phyloP scores from a whole-genome alignment of 2,888 invertebrate genomes.

The Yponomeuta evonymella region DNA sequence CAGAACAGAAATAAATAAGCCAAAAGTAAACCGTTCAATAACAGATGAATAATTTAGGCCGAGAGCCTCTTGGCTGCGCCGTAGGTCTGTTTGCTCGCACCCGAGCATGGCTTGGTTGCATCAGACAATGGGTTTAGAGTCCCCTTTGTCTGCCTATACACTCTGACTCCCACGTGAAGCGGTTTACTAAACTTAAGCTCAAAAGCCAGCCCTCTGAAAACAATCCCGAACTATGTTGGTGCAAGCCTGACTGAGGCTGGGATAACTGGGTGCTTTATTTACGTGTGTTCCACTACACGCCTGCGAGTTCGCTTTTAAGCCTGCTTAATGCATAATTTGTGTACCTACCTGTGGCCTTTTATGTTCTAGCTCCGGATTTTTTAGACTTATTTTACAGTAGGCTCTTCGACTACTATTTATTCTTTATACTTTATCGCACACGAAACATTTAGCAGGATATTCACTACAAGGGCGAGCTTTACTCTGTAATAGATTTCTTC shows the following conservation, averaged over 20 bases:
- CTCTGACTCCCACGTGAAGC: conserved; percentile 20
- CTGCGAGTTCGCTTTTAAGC: background rate
- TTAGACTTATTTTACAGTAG: too few relatives aligned
- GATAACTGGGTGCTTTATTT: conserved; percentile 9
- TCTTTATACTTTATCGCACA: too few relatives aligned
- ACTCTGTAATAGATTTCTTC: too few relatives aligned
- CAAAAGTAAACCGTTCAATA: background rate
- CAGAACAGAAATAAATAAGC: too few relatives aligned
- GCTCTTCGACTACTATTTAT: too few relatives aligned
- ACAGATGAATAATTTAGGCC: conserved; percentile 13
- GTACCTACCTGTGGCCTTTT: background rate
- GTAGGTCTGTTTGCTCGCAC: conserved; percentile 12
- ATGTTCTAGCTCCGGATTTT: background rate
- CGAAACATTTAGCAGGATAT: too few relatives aligned
- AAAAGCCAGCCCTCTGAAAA: conserved; percentile 35
- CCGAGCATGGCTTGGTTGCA: conserved; percentile 7
- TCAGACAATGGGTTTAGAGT: conserved; percentile 7
- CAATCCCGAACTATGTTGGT: conserved; percentile 37
- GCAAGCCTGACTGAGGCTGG: conserved; percentile 9
- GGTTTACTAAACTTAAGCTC: conserved; percentile 41
- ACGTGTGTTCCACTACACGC: background rate
- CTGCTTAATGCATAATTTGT: conserved; percentile 1
- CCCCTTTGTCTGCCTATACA: conserved; percentile 14
- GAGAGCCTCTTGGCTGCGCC: background rate
- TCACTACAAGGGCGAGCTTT: too few relatives aligned